Evolutionary conservation across 2,113 vertebrate species (phyloP).

Genomic region (Chloropsis cyanopogon): DNA sequence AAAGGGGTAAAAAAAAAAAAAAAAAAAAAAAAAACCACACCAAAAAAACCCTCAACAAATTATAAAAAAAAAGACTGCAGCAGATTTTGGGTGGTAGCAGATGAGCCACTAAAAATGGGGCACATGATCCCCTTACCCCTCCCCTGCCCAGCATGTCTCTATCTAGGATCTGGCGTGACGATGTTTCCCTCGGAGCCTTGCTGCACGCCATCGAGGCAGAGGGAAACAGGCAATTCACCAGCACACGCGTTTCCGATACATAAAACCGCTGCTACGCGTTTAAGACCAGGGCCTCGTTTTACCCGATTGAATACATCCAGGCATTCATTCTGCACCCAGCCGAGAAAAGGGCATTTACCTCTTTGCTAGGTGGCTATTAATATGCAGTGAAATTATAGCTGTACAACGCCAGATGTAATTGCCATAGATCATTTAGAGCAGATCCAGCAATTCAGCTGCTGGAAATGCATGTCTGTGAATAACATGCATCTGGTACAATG

Average conservation of each 20-base stretch:
- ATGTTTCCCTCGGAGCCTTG: neutral
- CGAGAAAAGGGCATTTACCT: conserved; percentile 60
- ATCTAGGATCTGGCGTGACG: neutral
- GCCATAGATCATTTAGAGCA: conserved; percentile 62
- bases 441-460: conserved; percentile 63
- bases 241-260: neutral
- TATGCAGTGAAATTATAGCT: conserved; percentile 72
- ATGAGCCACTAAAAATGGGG: conserved; percentile 2
- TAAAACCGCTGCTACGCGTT: neutral
- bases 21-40: neutral
- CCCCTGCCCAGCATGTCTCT: neutral
- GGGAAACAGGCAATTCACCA: neutral
- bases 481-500: conserved; percentile 30
- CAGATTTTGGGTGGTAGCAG: neutral
- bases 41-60: too few species aligned
- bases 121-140: neutral
- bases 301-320: neutral
- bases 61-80: neutral
- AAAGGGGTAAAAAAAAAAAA: neutral
- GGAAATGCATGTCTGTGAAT: conserved; percentile 45
- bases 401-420: conserved; percentile 48
- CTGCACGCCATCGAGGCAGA: neutral
- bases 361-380: conserved; percentile 71
- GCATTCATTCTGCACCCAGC: conserved; percentile 35
- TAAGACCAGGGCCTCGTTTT: neutral